Percentiles rank a stretch among this genome's conserved stretches.
phyloP scores from a whole-genome alignment of 2,797 vertebrate species.

The Delichon dasypus region DNA sequence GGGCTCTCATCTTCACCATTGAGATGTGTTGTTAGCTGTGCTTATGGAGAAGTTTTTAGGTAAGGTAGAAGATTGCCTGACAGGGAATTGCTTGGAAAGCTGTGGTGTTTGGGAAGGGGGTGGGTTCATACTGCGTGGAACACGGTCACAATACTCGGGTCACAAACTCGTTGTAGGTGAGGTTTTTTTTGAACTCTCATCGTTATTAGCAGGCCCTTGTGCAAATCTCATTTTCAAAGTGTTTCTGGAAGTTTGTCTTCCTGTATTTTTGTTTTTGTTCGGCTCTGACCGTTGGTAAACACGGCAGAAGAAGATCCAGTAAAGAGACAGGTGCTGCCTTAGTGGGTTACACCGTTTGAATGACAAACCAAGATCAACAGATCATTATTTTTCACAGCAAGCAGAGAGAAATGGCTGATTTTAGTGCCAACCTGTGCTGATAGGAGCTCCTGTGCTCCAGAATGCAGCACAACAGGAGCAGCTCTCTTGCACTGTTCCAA shows the following conservation, averaged over 20 bases:
- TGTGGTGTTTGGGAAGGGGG: accelerated
- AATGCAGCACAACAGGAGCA: constrained; percentile 6
- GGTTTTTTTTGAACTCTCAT: neutral
- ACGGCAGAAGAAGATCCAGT: constrained; percentile 14
- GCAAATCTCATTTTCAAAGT: neutral
- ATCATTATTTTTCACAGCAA: constrained; percentile 72
- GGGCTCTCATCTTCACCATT: neutral
- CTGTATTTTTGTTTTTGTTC: neutral
- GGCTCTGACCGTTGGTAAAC: constrained; percentile 5
- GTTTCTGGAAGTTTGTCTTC: neutral
- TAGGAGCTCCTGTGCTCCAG: neutral
- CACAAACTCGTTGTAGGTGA: neutral
- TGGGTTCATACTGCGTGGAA: neutral
- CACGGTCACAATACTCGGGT: neutral
- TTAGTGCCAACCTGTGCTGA: constrained; percentile 22
- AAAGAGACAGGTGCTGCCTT: constrained; percentile 61
- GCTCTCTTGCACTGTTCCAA: neutral
- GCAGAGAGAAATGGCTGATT: constrained; percentile 27
- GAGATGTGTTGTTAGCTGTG: accelerated
- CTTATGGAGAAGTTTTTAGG: neutral
- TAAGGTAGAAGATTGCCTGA: neutral
- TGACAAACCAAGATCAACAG: constrained; percentile 67
- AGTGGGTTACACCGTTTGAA: constrained; percentile 49
- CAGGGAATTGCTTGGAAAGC: neutral
- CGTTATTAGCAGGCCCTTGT: neutral